Conservation (phyloP, 2,113 vertebrate genomes). For the Rousettus leschenaultii region DNA sequence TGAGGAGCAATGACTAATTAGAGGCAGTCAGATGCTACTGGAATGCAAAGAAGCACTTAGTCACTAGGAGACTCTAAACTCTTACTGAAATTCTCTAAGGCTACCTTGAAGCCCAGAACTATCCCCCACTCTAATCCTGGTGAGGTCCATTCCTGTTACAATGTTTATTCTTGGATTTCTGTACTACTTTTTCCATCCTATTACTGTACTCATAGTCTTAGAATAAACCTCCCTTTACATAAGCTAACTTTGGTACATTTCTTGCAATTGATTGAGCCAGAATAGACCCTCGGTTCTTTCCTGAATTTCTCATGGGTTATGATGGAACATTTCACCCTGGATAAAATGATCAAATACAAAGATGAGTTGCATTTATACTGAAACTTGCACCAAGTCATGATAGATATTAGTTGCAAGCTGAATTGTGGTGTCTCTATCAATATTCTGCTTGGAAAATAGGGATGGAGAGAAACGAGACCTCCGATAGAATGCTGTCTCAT, state of each 20-base stretch:
- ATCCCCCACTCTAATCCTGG: not conserved
- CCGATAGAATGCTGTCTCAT: not conserved
- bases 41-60: not conserved
- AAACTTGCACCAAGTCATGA: not conserved
- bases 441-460: not conserved
- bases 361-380: not conserved
- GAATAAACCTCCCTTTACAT: not conserved
- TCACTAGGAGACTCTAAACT: not conserved
- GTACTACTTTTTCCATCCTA: not conserved
- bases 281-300: not conserved
- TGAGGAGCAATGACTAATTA: not conserved
- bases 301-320: not conserved
- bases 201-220: not conserved
- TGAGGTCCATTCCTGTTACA: not conserved
- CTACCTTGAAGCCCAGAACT: not conserved
- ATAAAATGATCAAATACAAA: not conserved
- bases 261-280: not conserved
- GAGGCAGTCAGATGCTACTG: not conserved
- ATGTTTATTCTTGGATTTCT: constrained; percentile 31
- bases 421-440: not conserved
- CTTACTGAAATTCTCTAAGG: not conserved
- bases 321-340: not conserved
- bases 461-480: not conserved
- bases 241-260: not conserved
- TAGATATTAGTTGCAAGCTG: not conserved